phyloP scores from a whole-genome alignment of 2,113 vertebrate species.

The Gambusia holbrooki region DNA sequence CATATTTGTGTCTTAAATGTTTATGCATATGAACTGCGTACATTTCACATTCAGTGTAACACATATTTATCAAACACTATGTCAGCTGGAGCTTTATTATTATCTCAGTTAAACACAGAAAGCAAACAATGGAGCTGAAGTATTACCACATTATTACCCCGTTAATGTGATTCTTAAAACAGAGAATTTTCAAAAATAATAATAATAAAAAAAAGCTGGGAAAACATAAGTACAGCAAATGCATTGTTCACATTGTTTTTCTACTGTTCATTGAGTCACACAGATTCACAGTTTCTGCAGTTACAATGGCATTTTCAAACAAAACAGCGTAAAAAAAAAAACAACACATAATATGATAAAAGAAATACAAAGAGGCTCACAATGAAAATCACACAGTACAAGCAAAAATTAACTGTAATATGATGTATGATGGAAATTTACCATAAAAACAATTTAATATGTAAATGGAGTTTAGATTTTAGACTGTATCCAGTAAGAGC shows the following conservation, averaged over 20 bases:
- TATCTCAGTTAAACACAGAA: neutral
- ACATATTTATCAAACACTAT: neutral
- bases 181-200: neutral
- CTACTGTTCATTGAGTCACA: neutral
- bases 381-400: neutral
- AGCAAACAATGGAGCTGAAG: neutral
- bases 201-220: neutral
- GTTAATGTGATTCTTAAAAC: neutral
- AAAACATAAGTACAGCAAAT: neutral
- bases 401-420: no score
- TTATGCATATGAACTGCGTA: constrained; percentile 1
- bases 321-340: neutral
- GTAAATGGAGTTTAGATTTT: no score
- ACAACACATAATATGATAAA: neutral
- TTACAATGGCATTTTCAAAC: neutral
- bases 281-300: constrained; percentile 7
- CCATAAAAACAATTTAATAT: no score
- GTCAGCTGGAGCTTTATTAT: neutral
- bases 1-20: constrained; percentile 6
- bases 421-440: no score
- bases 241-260: neutral
- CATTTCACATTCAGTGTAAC: neutral
- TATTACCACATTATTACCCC: neutral
- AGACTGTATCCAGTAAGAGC: no score
- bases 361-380: neutral